A percentile compares a stretch with the other conserved stretches of the same genome.
These are phyloP conservation scores for Idaea biselata DNA, from an alignment of 2,888 invertebrate genomes.

Conservation along the genomic window DNA sequence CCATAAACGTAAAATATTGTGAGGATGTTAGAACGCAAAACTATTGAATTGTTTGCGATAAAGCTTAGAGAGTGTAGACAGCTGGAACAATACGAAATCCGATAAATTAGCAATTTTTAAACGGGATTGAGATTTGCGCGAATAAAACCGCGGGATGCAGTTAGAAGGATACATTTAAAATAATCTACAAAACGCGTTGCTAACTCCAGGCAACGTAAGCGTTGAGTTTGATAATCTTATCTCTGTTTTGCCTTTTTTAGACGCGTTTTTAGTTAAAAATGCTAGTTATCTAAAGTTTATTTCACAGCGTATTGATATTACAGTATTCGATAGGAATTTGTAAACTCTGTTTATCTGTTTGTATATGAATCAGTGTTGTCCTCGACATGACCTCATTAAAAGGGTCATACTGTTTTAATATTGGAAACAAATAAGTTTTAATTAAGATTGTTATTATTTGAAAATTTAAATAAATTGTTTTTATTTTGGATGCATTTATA, in stretches of 20 bases:
- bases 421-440: not conserved
- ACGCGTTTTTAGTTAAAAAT: not conserved
- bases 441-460: not conserved
- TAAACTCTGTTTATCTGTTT: slow-evolving; percentile 36
- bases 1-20: too few relatives aligned
- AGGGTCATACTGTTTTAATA: slow-evolving; percentile 34
- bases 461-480: not conserved
- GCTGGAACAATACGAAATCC: too few relatives aligned
- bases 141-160: too few relatives aligned
- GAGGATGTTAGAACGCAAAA: too few relatives aligned
- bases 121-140: too few relatives aligned
- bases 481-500: not conserved
- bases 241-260: not conserved
- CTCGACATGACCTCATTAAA: slow-evolving; percentile 47
- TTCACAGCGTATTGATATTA: not conserved
- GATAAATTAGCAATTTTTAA: too few relatives aligned
- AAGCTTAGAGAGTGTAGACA: too few relatives aligned
- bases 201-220: not conserved
- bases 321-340: slow-evolving; percentile 8
- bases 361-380: slow-evolving; percentile 37
- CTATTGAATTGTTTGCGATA: too few relatives aligned
- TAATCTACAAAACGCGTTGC: not conserved
- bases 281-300: not conserved
- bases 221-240: not conserved
- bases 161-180: too few relatives aligned